phyloP scores from a whole-genome alignment of 2,113 vertebrate species.

The Asarcornis scutulata region DNA sequence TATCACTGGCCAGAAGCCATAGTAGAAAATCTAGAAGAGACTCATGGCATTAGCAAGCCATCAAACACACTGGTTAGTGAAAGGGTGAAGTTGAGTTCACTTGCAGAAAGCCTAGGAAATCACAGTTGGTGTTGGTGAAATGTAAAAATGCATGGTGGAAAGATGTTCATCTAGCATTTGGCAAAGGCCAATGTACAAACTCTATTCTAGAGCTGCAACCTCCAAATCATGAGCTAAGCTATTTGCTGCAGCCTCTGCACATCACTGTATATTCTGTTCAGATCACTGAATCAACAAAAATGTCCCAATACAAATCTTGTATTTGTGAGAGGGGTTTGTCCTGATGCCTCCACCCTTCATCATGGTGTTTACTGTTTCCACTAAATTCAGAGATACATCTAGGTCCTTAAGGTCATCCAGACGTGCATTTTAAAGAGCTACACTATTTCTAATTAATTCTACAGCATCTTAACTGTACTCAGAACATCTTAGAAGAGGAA shows the following conservation, averaged over 20 bases:
- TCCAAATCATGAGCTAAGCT: background rate
- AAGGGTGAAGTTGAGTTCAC: background rate
- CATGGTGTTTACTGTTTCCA: background rate
- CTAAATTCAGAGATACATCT: slow-evolving; percentile 19
- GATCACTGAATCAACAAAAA: background rate
- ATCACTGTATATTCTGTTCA: background rate
- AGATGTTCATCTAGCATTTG: background rate
- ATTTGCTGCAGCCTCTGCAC: background rate
- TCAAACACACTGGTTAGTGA: background rate
- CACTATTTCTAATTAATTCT: slow-evolving; percentile 33
- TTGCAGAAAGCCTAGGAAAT: background rate
- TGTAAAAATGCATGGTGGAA: rapidly evolving
- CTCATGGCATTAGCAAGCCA: background rate
- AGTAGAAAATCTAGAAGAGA: background rate
- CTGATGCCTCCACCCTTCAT: background rate
- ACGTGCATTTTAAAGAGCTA: background rate
- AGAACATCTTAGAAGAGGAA: background rate
- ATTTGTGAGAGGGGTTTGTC: background rate
- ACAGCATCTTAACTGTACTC: slow-evolving; percentile 28
- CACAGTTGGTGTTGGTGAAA: background rate
- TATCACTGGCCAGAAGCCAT: background rate
- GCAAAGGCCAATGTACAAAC: background rate
- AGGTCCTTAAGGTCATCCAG: background rate
- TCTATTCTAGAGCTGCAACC: background rate
- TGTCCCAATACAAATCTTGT: background rate